Conservation (phyloP, 2,888 invertebrate genomes). For the Aromia moschata region DNA sequence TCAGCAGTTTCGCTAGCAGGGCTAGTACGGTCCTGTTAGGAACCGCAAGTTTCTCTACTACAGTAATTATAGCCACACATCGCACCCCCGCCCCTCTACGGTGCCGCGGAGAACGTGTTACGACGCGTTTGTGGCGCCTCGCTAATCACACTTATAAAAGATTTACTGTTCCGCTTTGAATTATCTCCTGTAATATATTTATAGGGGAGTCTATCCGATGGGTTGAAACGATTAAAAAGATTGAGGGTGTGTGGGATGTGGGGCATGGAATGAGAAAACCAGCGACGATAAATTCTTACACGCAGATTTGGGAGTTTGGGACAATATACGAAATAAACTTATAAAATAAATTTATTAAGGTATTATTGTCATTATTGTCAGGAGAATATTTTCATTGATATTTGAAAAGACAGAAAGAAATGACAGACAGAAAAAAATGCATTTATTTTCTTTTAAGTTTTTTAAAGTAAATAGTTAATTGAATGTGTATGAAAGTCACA, state of each 20-base stretch:
- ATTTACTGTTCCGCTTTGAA: conserved; percentile 11
- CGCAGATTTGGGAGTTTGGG: background rate
- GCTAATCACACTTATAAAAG: conserved; percentile 10
- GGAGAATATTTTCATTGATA: too few species aligned
- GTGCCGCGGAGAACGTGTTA: conserved; percentile 7
- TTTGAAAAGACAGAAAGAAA: too few species aligned
- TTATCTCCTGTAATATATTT: conserved; percentile 9
- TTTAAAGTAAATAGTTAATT: too few species aligned
- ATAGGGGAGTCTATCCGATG: conserved; percentile 1
- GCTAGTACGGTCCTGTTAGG: too few species aligned
- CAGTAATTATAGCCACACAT: background rate
- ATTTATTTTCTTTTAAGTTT: too few species aligned
- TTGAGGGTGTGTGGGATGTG: conserved; percentile 1
- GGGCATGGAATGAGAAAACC: background rate
- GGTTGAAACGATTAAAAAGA: conserved; percentile 4
- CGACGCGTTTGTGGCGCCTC: conserved; percentile 9
- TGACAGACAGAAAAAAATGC: too few species aligned
- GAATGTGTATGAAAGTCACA: too few species aligned
- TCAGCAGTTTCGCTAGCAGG: too few species aligned
- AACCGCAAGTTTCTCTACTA: too few species aligned
- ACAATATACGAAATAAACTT: too few species aligned
- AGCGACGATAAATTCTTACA: background rate
- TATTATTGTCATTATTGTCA: too few species aligned
- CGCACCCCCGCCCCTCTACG: background rate
- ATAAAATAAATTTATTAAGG: too few species aligned